These are phyloP conservation scores for Phthorimaea operculella DNA, from an alignment of 1,140 invertebrate species.

Conservation along the genomic window DNA sequence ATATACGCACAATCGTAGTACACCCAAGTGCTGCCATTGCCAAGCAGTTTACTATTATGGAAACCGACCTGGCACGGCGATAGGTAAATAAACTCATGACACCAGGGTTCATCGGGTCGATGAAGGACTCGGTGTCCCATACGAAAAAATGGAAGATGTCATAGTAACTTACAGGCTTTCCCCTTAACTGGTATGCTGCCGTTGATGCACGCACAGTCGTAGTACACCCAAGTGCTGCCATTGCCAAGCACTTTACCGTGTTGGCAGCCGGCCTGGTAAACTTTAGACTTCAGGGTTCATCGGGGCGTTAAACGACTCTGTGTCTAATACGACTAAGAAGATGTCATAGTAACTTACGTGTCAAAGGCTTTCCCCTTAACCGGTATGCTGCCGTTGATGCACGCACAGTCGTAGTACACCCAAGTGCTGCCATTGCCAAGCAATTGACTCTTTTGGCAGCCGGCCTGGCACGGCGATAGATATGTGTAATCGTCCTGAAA, in stretches of 20 bases:
- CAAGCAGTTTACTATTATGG: slow-evolving; percentile 70
- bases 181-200: slow-evolving; percentile 4
- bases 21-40: slow-evolving; percentile 68
- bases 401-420: slow-evolving; percentile 81
- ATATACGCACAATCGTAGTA: slow-evolving; percentile 84
- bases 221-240: slow-evolving; percentile 77
- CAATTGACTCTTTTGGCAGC: slow-evolving; percentile 76
- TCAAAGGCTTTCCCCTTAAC: slow-evolving; percentile 28
- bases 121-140: too few relatives aligned
- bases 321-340: too few relatives aligned
- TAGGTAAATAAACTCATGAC: too few relatives aligned
- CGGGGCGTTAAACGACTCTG: too few relatives aligned
- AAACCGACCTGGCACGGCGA: slow-evolving; percentile 92
- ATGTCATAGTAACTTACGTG: slow-evolving; percentile 29
- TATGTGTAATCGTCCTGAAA: slow-evolving; percentile 80
- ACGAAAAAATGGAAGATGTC: too few relatives aligned
- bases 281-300: too few relatives aligned
- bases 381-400: slow-evolving; percentile 64
- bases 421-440: slow-evolving; percentile 72
- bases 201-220: slow-evolving; percentile 80
- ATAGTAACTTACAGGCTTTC: slow-evolving; percentile 32
- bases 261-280: slow-evolving; percentile 89
- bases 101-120: too few relatives aligned
- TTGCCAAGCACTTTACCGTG: slow-evolving; percentile 69
- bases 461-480: slow-evolving; percentile 90